phyloP scores from a whole-genome alignment of 1,140 invertebrate species.

The Dendrolimus kikuchii region DNA sequence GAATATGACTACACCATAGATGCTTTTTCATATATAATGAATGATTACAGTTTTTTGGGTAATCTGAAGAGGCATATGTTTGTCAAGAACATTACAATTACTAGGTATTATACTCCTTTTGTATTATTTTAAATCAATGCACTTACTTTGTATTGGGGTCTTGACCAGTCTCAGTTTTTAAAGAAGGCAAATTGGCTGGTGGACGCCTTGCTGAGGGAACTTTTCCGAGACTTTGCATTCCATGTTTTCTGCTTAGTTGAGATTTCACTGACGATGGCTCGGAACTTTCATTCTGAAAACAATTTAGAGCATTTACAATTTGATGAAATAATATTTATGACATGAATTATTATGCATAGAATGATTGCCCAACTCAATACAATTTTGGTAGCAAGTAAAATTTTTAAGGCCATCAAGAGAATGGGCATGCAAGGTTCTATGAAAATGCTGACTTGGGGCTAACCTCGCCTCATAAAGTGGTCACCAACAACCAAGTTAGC shows the following conservation, averaged over 20 bases:
- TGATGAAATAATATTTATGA: too few species aligned
- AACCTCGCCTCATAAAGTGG: too few species aligned
- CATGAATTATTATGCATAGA: too few species aligned
- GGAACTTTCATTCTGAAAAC: conserved; percentile 85
- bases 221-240: conserved; percentile 98
- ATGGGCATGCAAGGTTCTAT: too few species aligned
- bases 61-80: not conserved
- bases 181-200: conserved; percentile 96
- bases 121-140: not conserved
- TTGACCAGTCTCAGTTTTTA: conserved; percentile 90
- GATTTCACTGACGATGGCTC: conserved; percentile 91
- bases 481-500: too few species aligned
- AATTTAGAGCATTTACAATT: conserved; percentile 2
- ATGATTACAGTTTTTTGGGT: too few species aligned
- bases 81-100: not conserved
- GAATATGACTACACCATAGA: too few species aligned
- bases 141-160: conserved; percentile 63
- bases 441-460: too few species aligned
- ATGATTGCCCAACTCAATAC: too few species aligned
- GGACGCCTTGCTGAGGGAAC: conserved; percentile 94
- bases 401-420: too few species aligned
- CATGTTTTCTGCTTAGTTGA: conserved; percentile 94
- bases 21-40: too few species aligned
- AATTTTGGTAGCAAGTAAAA: too few species aligned
- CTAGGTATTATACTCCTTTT: not conserved